Conservation (phyloP, 2,113 vertebrate species). For the Entelurus aequoreus region DNA sequence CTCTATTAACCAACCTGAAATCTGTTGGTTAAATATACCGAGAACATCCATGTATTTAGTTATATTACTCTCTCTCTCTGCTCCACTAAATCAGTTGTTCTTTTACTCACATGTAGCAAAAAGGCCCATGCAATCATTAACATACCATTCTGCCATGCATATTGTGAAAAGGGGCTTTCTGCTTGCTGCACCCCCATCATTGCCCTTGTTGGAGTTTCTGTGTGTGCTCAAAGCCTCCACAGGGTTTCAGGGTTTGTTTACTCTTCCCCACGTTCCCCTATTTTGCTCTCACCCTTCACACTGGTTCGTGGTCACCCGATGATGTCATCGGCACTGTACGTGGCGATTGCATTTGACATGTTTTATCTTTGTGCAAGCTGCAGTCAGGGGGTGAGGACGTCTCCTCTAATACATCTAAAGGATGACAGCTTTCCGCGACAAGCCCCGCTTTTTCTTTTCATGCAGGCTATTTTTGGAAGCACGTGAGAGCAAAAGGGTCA, state of each 20-base stretch:
- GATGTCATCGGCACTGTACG: constrained; percentile 69
- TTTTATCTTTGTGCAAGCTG: constrained; percentile 76
- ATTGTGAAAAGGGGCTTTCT: constrained; percentile 49
- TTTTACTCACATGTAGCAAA: constrained; percentile 18
- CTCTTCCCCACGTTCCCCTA: constrained; percentile 48
- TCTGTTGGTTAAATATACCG: too few relatives aligned
- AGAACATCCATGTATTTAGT: background rate
- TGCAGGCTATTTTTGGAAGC: constrained; percentile 66
- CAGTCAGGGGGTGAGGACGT: constrained; percentile 36
- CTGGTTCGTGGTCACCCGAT: constrained; percentile 45
- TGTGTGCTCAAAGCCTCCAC: constrained; percentile 60
- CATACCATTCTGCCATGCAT: constrained; percentile 44
- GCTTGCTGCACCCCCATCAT: constrained; percentile 62
- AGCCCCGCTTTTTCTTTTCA: constrained; percentile 50
- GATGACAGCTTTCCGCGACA: constrained; percentile 50
- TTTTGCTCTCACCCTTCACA: constrained; percentile 37
- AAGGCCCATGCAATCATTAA: constrained; percentile 51
- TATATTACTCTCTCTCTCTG: background rate
- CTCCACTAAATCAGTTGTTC: background rate
- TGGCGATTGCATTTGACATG: constrained; percentile 68
- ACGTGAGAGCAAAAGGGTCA: constrained; percentile 49
- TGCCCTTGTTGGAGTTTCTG: constrained; percentile 53
- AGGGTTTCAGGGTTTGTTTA: constrained; percentile 55
- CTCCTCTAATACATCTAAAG: constrained; percentile 41
- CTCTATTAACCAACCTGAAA: background rate